phyloP scores from a whole-genome alignment of 2,888 invertebrate genomes.

The Tubulanus polymorphus region DNA sequence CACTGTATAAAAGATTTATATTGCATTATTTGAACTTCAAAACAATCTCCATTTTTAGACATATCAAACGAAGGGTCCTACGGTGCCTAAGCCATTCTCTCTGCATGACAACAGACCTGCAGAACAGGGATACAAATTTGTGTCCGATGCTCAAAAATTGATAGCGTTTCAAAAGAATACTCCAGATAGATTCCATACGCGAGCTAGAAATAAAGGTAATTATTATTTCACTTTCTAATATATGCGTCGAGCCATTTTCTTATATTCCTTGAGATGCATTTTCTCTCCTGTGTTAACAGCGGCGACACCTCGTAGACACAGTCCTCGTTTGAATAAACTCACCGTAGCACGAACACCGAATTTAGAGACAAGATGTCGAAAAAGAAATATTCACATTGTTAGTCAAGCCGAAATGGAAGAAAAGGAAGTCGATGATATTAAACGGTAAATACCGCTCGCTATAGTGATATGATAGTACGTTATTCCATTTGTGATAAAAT shows the following conservation, averaged over 20 bases:
- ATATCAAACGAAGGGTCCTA: slow-evolving; percentile 21
- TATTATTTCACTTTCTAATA: slow-evolving; percentile 14
- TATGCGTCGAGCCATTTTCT: too few relatives aligned
- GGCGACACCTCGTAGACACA: neutral
- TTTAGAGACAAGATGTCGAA: slow-evolving; percentile 58
- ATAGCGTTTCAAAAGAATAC: slow-evolving; percentile 61
- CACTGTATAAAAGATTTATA: too few relatives aligned
- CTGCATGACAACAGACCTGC: slow-evolving; percentile 25
- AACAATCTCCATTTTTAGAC: too few relatives aligned
- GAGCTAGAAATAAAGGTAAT: slow-evolving; percentile 24
- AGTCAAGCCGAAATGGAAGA: slow-evolving; percentile 64
- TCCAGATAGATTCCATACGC: slow-evolving; percentile 60
- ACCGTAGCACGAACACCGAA: slow-evolving; percentile 48
- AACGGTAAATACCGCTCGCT: slow-evolving; percentile 58
- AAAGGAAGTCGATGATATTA: slow-evolving; percentile 63
- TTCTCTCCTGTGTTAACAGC: neutral
- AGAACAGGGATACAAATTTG: slow-evolving; percentile 47
- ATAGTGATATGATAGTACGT: too few relatives aligned
- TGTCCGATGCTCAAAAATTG: slow-evolving; percentile 63
- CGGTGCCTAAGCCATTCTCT: slow-evolving; percentile 45
- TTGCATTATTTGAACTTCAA: too few relatives aligned
- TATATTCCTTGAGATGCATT: too few relatives aligned
- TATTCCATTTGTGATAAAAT: too few relatives aligned
- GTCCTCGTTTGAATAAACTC: slow-evolving; percentile 27
- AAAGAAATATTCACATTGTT: slow-evolving; percentile 58